Evolutionary conservation across 2,113 vertebrate genomes (phyloP).

Genomic region (Zosterops hypoxanthus): DNA sequence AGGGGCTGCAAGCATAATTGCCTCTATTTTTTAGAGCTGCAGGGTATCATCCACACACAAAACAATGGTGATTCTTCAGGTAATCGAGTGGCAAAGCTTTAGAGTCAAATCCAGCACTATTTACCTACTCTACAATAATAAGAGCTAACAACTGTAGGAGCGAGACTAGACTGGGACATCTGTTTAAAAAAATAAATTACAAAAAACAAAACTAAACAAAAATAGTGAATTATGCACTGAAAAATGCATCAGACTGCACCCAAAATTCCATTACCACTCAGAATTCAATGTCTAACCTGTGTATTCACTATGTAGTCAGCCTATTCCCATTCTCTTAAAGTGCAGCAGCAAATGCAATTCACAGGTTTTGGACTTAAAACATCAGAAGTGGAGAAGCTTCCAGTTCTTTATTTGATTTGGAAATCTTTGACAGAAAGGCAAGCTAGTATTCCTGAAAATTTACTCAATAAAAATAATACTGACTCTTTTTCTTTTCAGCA

Average conservation of each 20-base stretch:
- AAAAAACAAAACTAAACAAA: neutral
- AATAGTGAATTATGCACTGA: neutral
- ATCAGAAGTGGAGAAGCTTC: neutral
- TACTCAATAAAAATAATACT: neutral
- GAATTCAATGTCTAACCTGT: accelerated
- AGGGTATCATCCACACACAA: constrained; percentile 31
- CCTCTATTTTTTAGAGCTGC: constrained; percentile 47
- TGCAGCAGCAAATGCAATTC: neutral
- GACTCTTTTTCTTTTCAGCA: neutral
- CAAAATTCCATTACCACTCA: neutral
- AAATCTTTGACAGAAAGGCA: neutral
- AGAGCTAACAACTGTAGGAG: neutral
- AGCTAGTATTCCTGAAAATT: constrained; percentile 8
- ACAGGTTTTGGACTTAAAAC: neutral
- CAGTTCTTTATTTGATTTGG: neutral
- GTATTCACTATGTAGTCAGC: neutral
- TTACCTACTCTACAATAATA: neutral
- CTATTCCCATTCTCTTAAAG: neutral
- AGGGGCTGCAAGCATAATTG: constrained; percentile 56
- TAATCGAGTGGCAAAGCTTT: constrained; percentile 35
- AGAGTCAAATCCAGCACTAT: neutral
- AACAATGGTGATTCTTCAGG: constrained; percentile 34
- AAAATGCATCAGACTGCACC: neutral
- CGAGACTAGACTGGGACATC: neutral
- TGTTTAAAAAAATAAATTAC: neutral